phyloP scores from a whole-genome alignment of 2,888 invertebrate species.

The Colletes collaris region DNA sequence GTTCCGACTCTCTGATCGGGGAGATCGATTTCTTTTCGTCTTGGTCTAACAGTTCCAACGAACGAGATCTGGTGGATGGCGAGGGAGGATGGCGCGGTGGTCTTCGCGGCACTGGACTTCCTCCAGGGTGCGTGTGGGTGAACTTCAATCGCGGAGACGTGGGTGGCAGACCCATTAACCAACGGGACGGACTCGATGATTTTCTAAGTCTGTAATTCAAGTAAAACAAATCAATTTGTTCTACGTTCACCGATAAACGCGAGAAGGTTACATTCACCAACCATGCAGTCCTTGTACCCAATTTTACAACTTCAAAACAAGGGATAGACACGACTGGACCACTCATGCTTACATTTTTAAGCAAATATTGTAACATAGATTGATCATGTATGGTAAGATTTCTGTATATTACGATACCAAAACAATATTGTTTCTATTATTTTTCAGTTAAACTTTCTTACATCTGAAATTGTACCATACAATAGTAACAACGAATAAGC shows the following conservation, averaged over 20 bases:
- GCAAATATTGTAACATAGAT: not conserved
- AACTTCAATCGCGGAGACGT: constrained; percentile 78
- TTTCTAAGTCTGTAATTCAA: constrained; percentile 86
- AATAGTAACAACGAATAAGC: constrained; percentile 31
- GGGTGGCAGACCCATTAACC: constrained; percentile 84
- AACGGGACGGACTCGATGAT: constrained; percentile 87
- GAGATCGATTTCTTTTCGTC: constrained; percentile 66
- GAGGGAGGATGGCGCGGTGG: constrained; percentile 82
- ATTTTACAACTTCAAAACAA: not conserved
- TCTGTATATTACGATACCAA: not conserved
- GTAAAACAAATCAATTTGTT: constrained; percentile 2
- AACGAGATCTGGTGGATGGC: constrained; percentile 75
- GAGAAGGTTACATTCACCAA: not conserved
- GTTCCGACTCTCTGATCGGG: constrained; percentile 66
- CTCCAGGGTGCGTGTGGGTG: constrained; percentile 77
- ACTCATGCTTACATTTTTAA: constrained; percentile 14
- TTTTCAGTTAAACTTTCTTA: not conserved
- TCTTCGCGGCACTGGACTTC: constrained; percentile 80
- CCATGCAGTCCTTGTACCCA: constrained; percentile 28
- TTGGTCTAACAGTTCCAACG: constrained; percentile 72
- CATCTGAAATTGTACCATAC: not conserved
- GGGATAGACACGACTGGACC: constrained; percentile 8
- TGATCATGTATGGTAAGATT: constrained; percentile 4
- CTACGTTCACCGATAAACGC: not conserved
- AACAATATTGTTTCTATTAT: not conserved